Percentiles rank a stretch among this genome's conserved stretches.
These are phyloP conservation scores for Brachionus angularis DNA, from an alignment of 1,140 invertebrate genomes.

Conservation along the genomic window DNA sequence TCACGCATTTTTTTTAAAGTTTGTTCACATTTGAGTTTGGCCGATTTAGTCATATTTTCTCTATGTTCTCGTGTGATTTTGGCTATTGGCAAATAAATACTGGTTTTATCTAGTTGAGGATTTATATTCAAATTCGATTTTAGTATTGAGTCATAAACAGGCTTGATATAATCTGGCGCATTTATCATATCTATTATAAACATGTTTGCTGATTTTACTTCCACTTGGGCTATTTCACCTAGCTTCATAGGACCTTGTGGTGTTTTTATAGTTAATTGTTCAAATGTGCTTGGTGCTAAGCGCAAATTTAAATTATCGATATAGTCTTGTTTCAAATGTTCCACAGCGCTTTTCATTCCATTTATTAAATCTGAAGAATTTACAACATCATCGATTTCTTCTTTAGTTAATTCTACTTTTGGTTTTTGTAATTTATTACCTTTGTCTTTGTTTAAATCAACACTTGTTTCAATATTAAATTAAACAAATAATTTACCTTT, in stretches of 20 bases:
- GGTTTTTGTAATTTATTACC: slow-evolving; percentile 57
- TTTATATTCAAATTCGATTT: slow-evolving; percentile 83
- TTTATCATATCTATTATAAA: slow-evolving; percentile 74
- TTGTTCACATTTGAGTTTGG: slow-evolving; percentile 74
- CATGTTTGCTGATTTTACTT: slow-evolving; percentile 77
- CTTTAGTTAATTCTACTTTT: slow-evolving; percentile 67
- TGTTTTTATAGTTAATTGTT: slow-evolving; percentile 60
- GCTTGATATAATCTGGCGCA: slow-evolving; percentile 73
- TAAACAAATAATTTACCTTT: not conserved
- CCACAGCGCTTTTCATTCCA: slow-evolving; percentile 66
- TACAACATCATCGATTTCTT: slow-evolving; percentile 68
- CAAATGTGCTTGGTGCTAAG: slow-evolving; percentile 51
- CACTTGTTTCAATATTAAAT: not conserved
- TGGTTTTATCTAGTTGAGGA: slow-evolving; percentile 88
- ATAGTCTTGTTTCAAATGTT: slow-evolving; percentile 72
- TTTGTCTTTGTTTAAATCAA: slow-evolving; percentile 15
- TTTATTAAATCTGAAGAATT: slow-evolving; percentile 67
- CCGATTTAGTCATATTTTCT: slow-evolving; percentile 77
- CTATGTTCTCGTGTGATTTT: slow-evolving; percentile 87
- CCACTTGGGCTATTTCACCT: slow-evolving; percentile 81
- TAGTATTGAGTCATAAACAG: slow-evolving; percentile 69
- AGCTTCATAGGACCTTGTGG: slow-evolving; percentile 76
- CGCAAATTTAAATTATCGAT: slow-evolving; percentile 66
- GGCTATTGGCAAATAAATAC: slow-evolving; percentile 76
- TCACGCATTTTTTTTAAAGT: slow-evolving; percentile 73